Base-by-base conservation (phyloP, 2,888 invertebrate genomes). In the Parelbella ahira region DNA sequence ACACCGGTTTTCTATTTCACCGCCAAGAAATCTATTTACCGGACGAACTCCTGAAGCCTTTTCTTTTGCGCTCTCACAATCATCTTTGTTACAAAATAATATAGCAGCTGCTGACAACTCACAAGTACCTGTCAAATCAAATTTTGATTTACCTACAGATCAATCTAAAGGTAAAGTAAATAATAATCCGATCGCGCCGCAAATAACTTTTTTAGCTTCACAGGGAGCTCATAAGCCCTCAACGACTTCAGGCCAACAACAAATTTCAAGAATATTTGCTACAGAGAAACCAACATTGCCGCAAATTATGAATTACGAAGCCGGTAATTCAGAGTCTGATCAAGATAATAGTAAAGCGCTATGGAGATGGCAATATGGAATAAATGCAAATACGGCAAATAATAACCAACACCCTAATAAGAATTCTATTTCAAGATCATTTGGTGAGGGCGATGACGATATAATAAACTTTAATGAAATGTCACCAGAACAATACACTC, bases 41-140 rank as follows among this genome's bases (percentile, higher is more conserved):
- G 87, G 86, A 11, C 76, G 73, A 69, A 75, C 75, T 13, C 87
- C 87, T 11, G 83, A 86, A 67, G 81, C 87, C n/a, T 87, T 87
- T 57, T 86, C 87, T 1, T 73, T 77, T 53, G 73, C 70, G 49
- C 73, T 73, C 54, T 49, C 68, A 36, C 78, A 81, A 58, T 55
- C 58, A 37, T 45, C 54, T 13, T 70, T 70, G 44, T 49, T 58
- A 43, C 76, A 74, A 60, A 74, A 77, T 47, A 80, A 76, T 64
- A 59, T 79, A 56, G 51, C 63, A 33, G 48, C 69, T 36, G 62
- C 78, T 30, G 65, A 76, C 19, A 81, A 73, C 60, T 65, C 68
- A 15, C 75, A 76, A 56, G 52, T 53, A 41, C 67, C 75, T n/a
- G 54, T 68, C 32, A 79, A 75, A 66, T 53, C 71, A 10, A 64